Base-by-base conservation (phyloP, 2,113 vertebrate genomes). In the Silurus meridionalis region DNA sequence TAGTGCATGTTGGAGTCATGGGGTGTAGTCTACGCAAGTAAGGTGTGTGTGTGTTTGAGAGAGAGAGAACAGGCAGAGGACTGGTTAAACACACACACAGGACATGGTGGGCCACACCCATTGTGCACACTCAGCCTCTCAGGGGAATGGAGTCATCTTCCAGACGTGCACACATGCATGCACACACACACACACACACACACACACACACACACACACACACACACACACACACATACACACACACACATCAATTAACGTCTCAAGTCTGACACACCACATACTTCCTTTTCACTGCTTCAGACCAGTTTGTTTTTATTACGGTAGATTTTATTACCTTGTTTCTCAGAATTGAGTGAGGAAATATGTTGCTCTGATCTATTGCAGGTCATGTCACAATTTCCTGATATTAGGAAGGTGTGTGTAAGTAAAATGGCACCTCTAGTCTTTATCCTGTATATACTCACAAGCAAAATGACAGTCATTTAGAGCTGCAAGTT, bases 231-330 rank as follows among this genome's bases (percentile, higher is more conserved):
- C 67, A 72, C 86, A 37, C 67, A 72, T 82, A 37, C 83, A 82
- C 82, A 88, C 80, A 85, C 87, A 88, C 82, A 77, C 25, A 82
- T 63, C 52, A 61, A 87, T 84, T 84, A 87, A 82, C 67, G 71
- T 85, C 60, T 87, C 23, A 75, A 69, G 52, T 19, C 83, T 85
- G 78, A 84, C 86, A 89, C 48, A 19, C 82, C 85, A 87, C 85
- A 87, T 87, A 75, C 78, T 84, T 89, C 78, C 50, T 72, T 50
- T 80, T 84, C n/a, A 71, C 60, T 78, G 61, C 78, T 75, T 87
- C 53, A 28, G 19, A 61, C 52, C 53, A 19, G 21, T 61, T 48
- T 69, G 81, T 87, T 66, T 88, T 69, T 69, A 23, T 74, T 60
- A 52, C 19, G 21, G 3, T n/a, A 69, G 9, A 28, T 83, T 77